These are phyloP conservation scores for Caracal caracal DNA, from an alignment of 2,113 vertebrate genomes.

Conservation along the genomic window DNA sequence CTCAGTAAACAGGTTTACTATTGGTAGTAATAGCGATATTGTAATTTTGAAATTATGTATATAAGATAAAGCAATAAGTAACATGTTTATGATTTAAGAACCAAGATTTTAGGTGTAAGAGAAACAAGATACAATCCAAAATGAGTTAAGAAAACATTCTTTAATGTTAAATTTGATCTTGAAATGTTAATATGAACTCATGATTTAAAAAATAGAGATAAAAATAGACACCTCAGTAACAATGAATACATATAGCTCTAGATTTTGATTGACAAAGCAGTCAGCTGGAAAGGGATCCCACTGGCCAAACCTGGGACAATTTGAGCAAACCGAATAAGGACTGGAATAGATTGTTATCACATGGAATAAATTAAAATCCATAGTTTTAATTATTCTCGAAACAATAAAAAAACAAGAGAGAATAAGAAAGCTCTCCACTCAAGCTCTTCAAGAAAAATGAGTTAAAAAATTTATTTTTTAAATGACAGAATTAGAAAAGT, in stretches of 20 bases:
- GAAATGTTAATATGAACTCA: neutral
- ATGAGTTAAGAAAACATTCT: neutral
- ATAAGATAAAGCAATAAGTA: neutral
- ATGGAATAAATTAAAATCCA: neutral
- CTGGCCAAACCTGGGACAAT: neutral
- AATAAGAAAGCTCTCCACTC: neutral
- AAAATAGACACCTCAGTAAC: neutral
- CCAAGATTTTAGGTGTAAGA: neutral
- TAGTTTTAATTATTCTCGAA: neutral
- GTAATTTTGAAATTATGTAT: neutral
- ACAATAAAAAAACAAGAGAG: neutral
- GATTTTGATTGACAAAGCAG: neutral
- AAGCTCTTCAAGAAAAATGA: neutral
- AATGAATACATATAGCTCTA: neutral
- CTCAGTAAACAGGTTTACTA: neutral
- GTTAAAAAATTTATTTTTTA: neutral
- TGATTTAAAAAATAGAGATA: neutral
- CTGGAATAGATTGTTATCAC: neutral
- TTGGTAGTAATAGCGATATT: neutral
- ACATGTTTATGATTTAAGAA: neutral
- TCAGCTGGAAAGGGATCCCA: neutral
- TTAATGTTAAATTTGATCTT: neutral
- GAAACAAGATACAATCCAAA: neutral
- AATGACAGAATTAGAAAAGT: neutral
- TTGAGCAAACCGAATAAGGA: neutral